These are phyloP conservation scores for Antheraea yamamai DNA, from an alignment of 2,888 invertebrate genomes.

Conservation along the genomic window DNA sequence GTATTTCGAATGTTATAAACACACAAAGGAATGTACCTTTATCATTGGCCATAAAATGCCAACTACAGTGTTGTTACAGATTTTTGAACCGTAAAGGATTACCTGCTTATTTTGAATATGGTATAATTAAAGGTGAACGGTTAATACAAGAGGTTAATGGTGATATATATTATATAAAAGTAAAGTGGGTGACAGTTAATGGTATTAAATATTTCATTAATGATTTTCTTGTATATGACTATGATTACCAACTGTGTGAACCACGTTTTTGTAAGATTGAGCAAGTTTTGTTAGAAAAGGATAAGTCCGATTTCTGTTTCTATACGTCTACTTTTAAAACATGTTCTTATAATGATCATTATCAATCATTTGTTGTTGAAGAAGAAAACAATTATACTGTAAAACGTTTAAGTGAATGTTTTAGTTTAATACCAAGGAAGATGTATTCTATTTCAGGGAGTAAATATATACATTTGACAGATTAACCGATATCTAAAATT, in stretches of 20 bases:
- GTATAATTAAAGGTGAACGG: not conserved
- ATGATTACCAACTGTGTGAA: too few species aligned
- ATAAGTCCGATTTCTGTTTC: not conserved
- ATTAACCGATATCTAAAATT: not conserved
- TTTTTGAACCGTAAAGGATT: too few species aligned
- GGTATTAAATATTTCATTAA: not conserved
- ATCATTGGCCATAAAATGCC: too few species aligned
- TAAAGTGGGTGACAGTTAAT: not conserved
- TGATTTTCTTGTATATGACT: not conserved
- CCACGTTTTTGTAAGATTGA: too few species aligned
- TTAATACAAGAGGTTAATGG: not conserved
- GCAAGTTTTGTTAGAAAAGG: too few species aligned
- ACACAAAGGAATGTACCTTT: too few species aligned
- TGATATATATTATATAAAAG: not conserved
- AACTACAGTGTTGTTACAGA: too few species aligned
- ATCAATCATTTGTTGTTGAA: not conserved
- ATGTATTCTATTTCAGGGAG: not conserved
- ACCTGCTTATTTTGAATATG: too few species aligned
- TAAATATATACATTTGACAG: not conserved
- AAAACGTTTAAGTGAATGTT: not conserved
- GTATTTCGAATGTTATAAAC: too few species aligned
- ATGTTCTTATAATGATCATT: not conserved
- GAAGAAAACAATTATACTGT: not conserved
- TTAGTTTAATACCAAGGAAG: too few species aligned
- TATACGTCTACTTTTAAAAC: not conserved